These are phyloP conservation scores for Brachypodius melanocephalos DNA, from an alignment of 2,113 vertebrate genomes.

Conservation along the genomic window DNA sequence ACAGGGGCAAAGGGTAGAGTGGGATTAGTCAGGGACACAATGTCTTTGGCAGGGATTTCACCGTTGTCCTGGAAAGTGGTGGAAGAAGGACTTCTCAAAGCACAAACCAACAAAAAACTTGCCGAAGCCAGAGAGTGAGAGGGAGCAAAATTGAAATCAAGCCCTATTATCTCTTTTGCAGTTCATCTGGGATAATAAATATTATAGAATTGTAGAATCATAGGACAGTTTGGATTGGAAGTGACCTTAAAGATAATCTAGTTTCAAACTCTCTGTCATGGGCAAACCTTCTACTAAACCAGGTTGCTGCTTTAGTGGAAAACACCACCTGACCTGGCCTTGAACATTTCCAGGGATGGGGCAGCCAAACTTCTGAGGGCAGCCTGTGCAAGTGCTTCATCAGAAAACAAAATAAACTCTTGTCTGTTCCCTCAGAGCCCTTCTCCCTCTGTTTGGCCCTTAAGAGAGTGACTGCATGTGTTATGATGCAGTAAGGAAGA, in stretches of 20 bases:
- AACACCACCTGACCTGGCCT: neutral
- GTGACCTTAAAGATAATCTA: neutral
- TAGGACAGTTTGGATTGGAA: neutral
- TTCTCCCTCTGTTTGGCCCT: neutral
- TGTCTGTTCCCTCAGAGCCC: neutral
- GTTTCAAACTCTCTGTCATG: rapidly evolving
- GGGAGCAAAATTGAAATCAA: neutral
- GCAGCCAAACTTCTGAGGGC: neutral
- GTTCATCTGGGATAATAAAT: neutral
- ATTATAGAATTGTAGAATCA: neutral
- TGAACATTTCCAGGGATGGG: neutral
- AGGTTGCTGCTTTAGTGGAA: neutral
- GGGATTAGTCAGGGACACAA: neutral
- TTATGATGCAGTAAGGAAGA: neutral
- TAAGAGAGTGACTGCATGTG: neutral
- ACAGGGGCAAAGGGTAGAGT: neutral
- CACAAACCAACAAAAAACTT: neutral
- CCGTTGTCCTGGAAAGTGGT: neutral
- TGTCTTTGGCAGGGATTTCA: neutral
- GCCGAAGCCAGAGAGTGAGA: neutral
- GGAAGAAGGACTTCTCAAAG: neutral
- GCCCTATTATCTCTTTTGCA: neutral
- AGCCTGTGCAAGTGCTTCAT: neutral
- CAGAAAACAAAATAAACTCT: neutral
- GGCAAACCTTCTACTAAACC: neutral